Base-by-base conservation (phyloP, 2,888 invertebrate species). In the Acrobasis consociella region DNA sequence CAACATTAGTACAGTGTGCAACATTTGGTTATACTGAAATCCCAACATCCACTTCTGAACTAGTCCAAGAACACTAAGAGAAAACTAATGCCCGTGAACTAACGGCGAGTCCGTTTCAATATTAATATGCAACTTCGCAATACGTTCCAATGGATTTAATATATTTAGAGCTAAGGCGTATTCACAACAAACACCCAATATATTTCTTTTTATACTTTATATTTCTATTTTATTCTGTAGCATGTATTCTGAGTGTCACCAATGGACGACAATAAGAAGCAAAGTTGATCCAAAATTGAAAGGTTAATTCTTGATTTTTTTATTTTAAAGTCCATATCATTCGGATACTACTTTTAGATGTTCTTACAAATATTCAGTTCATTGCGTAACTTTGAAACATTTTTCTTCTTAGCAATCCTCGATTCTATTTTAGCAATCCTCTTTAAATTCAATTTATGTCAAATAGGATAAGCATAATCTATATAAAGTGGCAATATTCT, bases 91-190 rank as follows among this genome's bases (percentile, higher is more conserved):
- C 67, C 60, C 70, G 66, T 66, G 64, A 70, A 72, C 69, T 66
- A 70, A 69, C 77, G 68, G 71, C 71, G 75, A 76, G 76, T 80
- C 71, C 68, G 78, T 74, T 71, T 71, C 67, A 69, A 73, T 77
- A 81, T 83, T 81, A 85, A 80, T 84, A 85, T 82, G 81, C 81
- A 83, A 73, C 73, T 74, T 70, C 69, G 67, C 74, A 72, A 71
- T 75, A 77, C 73, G 73, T 80, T 78, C 70, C 75, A 83, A 83
- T 82, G 76, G 78, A 80, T 80, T 72, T 74, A 76, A 81, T 82
- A 77, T 66, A 69, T 62, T 67, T 60, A 22, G 22, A 17, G 9
- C 22, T 22, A 56, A 22, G 56, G 13, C 13, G 11, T 9, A 16
- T 56, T 17, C 42, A 56, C 55, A 42, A n/a, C 5, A 31, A 31